Evolutionary conservation across 1,140 invertebrate genomes (phyloP).

Genomic region (Drosophila chauvacae): DNA sequence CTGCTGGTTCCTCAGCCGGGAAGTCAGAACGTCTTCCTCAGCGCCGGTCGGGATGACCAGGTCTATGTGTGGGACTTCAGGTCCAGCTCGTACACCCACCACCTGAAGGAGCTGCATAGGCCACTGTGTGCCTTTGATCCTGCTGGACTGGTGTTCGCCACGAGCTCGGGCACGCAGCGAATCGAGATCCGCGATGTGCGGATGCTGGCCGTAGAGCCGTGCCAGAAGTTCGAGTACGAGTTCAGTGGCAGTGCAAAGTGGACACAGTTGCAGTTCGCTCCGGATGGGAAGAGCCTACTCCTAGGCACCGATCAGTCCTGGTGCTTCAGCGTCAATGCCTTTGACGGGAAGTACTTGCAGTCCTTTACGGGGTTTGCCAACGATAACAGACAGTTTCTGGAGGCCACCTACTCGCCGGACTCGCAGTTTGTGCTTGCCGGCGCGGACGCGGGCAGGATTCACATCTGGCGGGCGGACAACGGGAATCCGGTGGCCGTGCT

Average conservation of each 20-base stretch:
- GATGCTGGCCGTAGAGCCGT: constrained; percentile 29
- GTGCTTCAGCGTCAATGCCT: constrained; percentile 56
- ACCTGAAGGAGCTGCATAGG: constrained; percentile 4
- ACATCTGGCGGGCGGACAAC: constrained; percentile 45
- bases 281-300: constrained; percentile 43
- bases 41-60: constrained; percentile 36
- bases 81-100: background rate
- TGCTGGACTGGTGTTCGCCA: constrained; percentile 39
- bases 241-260: constrained; percentile 27
- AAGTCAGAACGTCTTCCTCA: constrained; percentile 36
- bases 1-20: constrained; percentile 33
- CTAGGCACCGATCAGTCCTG: constrained; percentile 43
- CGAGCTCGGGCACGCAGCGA: background rate
- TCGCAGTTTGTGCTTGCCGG: constrained; percentile 54
- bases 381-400: constrained; percentile 8
- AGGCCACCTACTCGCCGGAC: constrained; percentile 48
- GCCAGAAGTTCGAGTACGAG: constrained; percentile 40
- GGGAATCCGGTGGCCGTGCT: constrained; percentile 33
- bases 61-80: constrained; percentile 56
- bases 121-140: constrained; percentile 53
- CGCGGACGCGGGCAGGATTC: constrained; percentile 40
- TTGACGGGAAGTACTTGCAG: constrained; percentile 28
- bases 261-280: constrained; percentile 61
- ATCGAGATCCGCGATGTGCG: constrained; percentile 55
- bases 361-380: constrained; percentile 34